Base-by-base conservation (phyloP, 2,113 vertebrate species). In the Platichthys stellatus region DNA sequence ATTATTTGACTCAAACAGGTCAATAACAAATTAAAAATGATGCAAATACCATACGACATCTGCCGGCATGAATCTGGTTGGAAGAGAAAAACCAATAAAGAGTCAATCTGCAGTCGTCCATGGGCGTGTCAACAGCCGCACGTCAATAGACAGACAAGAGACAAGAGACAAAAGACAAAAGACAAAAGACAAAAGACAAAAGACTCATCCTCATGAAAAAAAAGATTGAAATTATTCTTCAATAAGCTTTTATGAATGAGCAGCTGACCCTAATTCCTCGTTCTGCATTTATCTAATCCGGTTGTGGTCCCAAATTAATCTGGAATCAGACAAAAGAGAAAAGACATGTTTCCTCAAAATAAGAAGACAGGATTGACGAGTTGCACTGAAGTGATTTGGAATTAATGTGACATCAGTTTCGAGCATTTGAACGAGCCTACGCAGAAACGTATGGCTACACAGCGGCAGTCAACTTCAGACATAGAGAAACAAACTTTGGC, bases 221-320 rank as follows among this genome's bases (percentile, higher is more conserved):
- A 24, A 21, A 47, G 23, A n/a, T 9, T 57, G n/a, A n/a, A 61
- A 4, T 69, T 24, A 10, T 65, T 43, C 18, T 14, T 51, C 47
- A 11, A n/a, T 24, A 35, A 53, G 13, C 23, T 18, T 58, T 35
- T 35, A 53, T 68, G 43, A 17, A 28, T 6, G 15, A 69, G 65
- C 74, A 59, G 26, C 38, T 66, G 63, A 63, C 35, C 67, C 67
- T 23, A 21, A 69, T 69, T 58, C 67, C 21, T 26, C 20, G n/a
- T 43, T 18, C 38, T 18, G n/a, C 49, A 51, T 35, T 72, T 8
- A 57, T 23, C 54, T 65, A 28, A 66, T 66, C 62, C 23, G 18
- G 57, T 60, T 31, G 53, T 60, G 10, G 24, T 23, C 10, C 15
- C 21, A 21, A 11, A 47, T 49, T 57, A 47, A 59, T 53, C 17